phyloP scores from a whole-genome alignment of 2,113 vertebrate species.

The Colius striatus region DNA sequence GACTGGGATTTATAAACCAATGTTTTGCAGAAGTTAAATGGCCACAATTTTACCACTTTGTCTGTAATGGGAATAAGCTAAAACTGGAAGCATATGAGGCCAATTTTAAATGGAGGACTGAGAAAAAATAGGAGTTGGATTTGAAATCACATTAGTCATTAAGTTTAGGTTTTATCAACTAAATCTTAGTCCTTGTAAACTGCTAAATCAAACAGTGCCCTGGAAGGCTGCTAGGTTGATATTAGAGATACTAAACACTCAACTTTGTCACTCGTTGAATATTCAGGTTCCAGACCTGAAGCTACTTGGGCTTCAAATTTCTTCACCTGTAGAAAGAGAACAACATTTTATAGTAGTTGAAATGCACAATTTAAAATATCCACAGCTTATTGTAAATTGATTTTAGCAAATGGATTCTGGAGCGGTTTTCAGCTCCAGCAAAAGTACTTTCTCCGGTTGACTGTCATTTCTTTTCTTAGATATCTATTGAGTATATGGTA shows the following conservation, averaged over 20 bases:
- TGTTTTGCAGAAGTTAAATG: neutral
- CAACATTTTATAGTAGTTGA: neutral
- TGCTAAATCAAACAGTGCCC: neutral
- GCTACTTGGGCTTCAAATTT: neutral
- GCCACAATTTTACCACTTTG: neutral
- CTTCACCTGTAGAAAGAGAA: neutral
- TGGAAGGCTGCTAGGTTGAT: neutral
- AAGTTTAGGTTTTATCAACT: neutral
- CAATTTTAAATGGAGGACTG: neutral
- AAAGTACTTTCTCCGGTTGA: neutral
- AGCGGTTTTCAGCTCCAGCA: neutral
- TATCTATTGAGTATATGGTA: neutral
- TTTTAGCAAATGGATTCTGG: neutral
- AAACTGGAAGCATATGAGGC: neutral
- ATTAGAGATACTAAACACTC: neutral
- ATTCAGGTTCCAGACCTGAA: neutral
- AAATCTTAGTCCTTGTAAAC: neutral
- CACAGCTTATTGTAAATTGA: neutral
- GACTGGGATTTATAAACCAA: neutral
- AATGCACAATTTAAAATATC: neutral
- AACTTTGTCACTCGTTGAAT: neutral
- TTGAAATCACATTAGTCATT: neutral
- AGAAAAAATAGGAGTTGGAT: neutral
- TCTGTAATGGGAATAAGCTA: neutral
- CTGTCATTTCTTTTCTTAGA: neutral